phyloP scores from a whole-genome alignment of 1,140 invertebrate genomes.

The Coptotermes formosanus region DNA sequence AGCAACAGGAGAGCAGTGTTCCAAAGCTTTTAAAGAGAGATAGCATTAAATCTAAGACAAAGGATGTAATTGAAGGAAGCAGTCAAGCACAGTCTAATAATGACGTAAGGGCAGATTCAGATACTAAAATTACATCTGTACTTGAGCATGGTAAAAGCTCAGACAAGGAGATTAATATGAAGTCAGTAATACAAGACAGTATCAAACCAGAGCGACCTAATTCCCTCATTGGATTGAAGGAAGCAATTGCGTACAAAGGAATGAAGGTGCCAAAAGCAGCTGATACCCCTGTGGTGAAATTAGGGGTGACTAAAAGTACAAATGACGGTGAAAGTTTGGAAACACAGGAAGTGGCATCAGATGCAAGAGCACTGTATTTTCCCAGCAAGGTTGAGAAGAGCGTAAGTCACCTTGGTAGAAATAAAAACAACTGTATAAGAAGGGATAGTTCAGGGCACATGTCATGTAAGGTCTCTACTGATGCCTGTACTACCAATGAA shows the following conservation, averaged over 20 bases:
- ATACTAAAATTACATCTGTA: background rate
- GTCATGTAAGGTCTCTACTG: background rate
- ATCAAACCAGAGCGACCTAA: background rate
- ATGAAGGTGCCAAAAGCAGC: background rate
- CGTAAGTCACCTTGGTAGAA: background rate
- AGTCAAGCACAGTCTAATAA: constrained; percentile 31
- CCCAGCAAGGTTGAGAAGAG: too few relatives aligned
- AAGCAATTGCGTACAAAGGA: background rate
- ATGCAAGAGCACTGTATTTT: background rate
- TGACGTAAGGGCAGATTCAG: background rate
- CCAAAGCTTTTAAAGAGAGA: constrained; percentile 36
- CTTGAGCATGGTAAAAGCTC: background rate
- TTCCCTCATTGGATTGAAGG: background rate
- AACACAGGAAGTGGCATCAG: background rate
- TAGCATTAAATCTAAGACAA: constrained; percentile 21
- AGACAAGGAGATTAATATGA: background rate
- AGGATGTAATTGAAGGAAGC: constrained; percentile 33
- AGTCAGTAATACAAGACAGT: background rate
- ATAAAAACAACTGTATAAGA: background rate
- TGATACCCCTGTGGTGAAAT: background rate
- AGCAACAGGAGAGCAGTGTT: constrained; percentile 38
- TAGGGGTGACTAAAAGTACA: background rate
- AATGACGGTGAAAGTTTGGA: background rate
- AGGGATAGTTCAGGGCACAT: too few relatives aligned
- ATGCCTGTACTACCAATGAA: background rate